Conservation (phyloP, 2,797 vertebrate species). For the Tarsius wallacei region DNA sequence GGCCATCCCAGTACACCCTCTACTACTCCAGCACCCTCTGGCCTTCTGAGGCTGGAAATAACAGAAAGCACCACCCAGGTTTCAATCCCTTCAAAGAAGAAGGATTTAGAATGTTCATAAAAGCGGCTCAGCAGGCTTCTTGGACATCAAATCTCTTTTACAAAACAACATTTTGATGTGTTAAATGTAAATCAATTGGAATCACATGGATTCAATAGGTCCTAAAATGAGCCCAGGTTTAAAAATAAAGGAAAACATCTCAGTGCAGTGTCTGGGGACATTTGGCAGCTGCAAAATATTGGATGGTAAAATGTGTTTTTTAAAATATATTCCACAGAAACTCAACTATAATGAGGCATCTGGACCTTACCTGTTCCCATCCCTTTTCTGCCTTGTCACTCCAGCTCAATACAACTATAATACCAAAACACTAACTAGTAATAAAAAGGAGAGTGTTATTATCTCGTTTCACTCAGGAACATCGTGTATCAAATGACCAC, state of each 20-base stretch:
- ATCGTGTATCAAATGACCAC: not conserved
- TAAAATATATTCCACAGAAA: not conserved
- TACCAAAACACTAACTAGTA: not conserved
- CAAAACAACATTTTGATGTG: constrained; percentile 79
- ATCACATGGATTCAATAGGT: constrained; percentile 63
- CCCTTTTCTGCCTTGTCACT: not conserved
- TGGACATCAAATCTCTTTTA: constrained; percentile 72
- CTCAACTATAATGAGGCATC: constrained; percentile 1
- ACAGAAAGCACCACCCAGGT: not conserved
- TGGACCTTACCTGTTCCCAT: not conserved
- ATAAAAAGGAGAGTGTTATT: not conserved
- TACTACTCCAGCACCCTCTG: not conserved
- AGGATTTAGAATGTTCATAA: constrained; percentile 70
- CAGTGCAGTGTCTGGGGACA: constrained; percentile 11
- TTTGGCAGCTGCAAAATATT: constrained; percentile 33
- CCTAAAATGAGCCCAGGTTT: constrained; percentile 64
- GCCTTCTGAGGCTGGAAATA: constrained; percentile 16
- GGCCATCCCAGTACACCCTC: not conserved
- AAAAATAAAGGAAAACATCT: constrained; percentile 51
- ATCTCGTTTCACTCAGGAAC: not conserved
- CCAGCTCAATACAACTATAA: not conserved
- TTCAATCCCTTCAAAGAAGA: constrained; percentile 73
- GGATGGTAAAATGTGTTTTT: not conserved
- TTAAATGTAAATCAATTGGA: constrained; percentile 80
- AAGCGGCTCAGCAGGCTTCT: constrained; percentile 63